Evolutionary conservation across 1,140 invertebrate genomes (phyloP), one percentile per base, ranked within the genome.

Genomic region (Panagrolaimus sp.): DNA sequence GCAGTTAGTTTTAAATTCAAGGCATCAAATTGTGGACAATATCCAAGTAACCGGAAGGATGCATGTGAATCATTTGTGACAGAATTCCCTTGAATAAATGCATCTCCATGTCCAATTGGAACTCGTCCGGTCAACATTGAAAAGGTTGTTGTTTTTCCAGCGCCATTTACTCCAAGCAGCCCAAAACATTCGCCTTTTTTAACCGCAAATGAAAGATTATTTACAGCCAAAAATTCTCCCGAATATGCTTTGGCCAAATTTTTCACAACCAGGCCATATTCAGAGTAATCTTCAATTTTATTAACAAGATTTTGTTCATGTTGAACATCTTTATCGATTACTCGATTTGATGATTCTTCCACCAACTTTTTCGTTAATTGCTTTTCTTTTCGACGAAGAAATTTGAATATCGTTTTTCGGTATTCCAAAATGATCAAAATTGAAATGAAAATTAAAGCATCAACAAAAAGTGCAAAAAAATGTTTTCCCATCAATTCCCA

Each of bases 111-210:
- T 32, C 76, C 67, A n/a, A 73, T 69, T 15, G 44, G 7, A 14
- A 81, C 58, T 63, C 78, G 79, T 17, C 89, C 89, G 88, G 64
- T 75, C 14, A 77, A 67, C 86, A 88, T 88, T 77, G 89, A 89
- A 75, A 94, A 94, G 7, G 91, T 93, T 12, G 91, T 91, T 6
- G 91, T 92, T 85, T 95, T 95, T 5, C 93, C 93, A 6, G 93
- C 92, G 0, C 92, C 93, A 78, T 90, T 90, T 0, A 90, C 87
- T 28, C 91, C 74, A 8, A 78, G 48, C 9, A 75, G 58, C 17
- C 76, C 91, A 85, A 93, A 92, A 82, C 91, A 93, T 84, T 91
- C 89, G 1, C 90, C 89, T n/a, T 87, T 84, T 55, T 87, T 86
- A 0, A 91, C 89, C 0, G 88, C 87, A 76, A 92, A 88, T 78